A percentile compares a stretch with the other conserved stretches of the same genome.
Conservation (phyloP, 2,113 vertebrate genomes). For the Gila orcuttii region DNA sequence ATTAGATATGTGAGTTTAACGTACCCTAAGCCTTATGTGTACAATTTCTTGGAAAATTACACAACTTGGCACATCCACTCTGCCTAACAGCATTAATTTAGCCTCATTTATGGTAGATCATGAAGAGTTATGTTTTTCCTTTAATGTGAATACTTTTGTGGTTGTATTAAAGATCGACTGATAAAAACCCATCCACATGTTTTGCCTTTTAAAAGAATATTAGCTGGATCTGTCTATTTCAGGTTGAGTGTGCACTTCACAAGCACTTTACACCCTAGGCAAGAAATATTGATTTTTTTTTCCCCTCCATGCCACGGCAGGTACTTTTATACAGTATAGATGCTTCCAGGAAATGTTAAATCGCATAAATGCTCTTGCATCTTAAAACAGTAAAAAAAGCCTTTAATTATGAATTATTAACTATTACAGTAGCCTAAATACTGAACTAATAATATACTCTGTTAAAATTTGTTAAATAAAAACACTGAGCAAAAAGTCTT, state of each 20-base stretch:
- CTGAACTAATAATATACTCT: not conserved
- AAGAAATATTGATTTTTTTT: slow-evolving; percentile 63
- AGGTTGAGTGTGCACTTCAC: slow-evolving; percentile 30
- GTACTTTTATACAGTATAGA: slow-evolving; percentile 48
- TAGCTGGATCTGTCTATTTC: slow-evolving; percentile 9
- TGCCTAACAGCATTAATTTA: slow-evolving; percentile 26
- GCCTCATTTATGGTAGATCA: not conserved
- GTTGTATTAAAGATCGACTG: slow-evolving; percentile 40
- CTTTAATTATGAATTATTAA: not conserved
- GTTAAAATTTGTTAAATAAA: not conserved
- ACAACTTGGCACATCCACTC: slow-evolving; percentile 18
- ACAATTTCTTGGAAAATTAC: slow-evolving; percentile 9
- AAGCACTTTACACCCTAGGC: slow-evolving; percentile 36
- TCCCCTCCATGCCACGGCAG: slow-evolving; percentile 41
- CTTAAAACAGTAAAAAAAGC: not conserved
- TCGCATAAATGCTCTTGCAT: slow-evolving; percentile 34
- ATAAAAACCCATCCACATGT: slow-evolving; percentile 21
- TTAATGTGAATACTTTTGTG: slow-evolving; percentile 39
- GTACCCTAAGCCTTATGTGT: slow-evolving; percentile 48
- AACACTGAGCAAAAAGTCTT: not conserved
- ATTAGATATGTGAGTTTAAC: slow-evolving; percentile 36
- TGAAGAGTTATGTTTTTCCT: slow-evolving; percentile 37
- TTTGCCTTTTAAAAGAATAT: slow-evolving; percentile 22
- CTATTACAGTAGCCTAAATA: not conserved
- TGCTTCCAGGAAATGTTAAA: slow-evolving; percentile 52